phyloP scores from a whole-genome alignment of 2,888 invertebrate genomes.

The Thymelicus sylvestris region DNA sequence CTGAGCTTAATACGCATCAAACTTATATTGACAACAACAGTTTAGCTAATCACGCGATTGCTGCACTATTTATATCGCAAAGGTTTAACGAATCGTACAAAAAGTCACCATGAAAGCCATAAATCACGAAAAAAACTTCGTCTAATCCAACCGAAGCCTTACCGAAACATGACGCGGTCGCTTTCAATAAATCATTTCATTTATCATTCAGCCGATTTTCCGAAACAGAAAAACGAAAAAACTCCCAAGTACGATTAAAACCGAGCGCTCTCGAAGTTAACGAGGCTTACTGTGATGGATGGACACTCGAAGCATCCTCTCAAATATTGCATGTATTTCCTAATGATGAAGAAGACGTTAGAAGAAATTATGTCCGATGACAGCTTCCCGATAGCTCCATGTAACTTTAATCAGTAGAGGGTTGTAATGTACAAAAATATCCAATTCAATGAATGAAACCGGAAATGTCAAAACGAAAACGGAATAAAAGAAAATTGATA shows the following conservation, averaged over 20 bases:
- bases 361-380: constrained; percentile 28
- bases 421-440: constrained; percentile 19
- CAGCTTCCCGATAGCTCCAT: constrained; percentile 15
- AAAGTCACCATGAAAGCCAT: constrained; percentile 9
- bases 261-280: constrained; percentile 58
- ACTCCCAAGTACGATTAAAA: constrained; percentile 59
- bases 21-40: too few species aligned
- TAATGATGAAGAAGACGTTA: constrained; percentile 27
- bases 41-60: neutral
- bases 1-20: neutral
- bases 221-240: constrained; percentile 50
- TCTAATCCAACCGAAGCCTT: constrained; percentile 31
- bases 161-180: constrained; percentile 36
- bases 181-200: constrained; percentile 54
- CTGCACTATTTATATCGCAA: neutral
- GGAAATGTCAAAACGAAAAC: constrained; percentile 23
- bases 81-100: neutral
- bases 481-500: constrained; percentile 37
- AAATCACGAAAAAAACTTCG: constrained; percentile 28
- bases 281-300: constrained; percentile 64
- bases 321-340: constrained; percentile 34
- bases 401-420: neutral
- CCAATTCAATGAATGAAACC: constrained; percentile 27
- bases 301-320: constrained; percentile 49
- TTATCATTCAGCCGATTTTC: constrained; percentile 50